Evolutionary conservation across 1,140 invertebrate species (phyloP).

Genomic region (Tetranychus cinnabarinus): DNA sequence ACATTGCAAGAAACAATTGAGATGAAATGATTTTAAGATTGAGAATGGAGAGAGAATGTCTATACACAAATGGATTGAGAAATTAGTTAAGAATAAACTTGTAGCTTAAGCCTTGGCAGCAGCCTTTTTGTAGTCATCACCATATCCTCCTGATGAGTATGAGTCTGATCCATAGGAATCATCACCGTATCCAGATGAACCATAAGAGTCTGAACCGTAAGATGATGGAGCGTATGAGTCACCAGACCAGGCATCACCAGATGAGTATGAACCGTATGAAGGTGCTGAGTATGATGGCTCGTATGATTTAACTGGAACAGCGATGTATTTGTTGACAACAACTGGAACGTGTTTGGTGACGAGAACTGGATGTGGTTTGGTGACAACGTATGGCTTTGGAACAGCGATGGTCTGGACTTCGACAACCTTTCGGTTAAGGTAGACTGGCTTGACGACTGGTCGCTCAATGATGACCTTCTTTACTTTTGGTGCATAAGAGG

Average conservation of each 20-base stretch:
- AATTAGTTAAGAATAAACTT: too few relatives aligned
- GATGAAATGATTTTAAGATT: too few relatives aligned
- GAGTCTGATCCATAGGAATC: not conserved
- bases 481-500: not conserved
- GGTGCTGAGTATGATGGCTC: too few relatives aligned
- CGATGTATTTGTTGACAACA: not conserved
- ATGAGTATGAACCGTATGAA: too few relatives aligned
- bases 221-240: too few relatives aligned
- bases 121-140: not conserved
- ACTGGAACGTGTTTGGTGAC: not conserved
- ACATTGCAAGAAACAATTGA: too few relatives aligned
- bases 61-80: too few relatives aligned
- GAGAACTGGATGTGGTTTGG: not conserved
- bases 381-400: not conserved
- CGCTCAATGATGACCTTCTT: not conserved
- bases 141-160: not conserved
- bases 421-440: not conserved
- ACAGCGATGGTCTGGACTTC: not conserved
- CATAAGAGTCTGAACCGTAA: too few relatives aligned
- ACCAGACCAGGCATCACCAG: too few relatives aligned
- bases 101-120: too few relatives aligned
- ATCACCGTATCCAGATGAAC: not conserved
- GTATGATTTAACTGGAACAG: too few relatives aligned
- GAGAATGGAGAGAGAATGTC: too few relatives aligned
- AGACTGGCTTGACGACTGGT: not conserved